Evolutionary conservation across 2,888 invertebrate genomes (phyloP).

Genomic region (Leptinotarsa juncta): DNA sequence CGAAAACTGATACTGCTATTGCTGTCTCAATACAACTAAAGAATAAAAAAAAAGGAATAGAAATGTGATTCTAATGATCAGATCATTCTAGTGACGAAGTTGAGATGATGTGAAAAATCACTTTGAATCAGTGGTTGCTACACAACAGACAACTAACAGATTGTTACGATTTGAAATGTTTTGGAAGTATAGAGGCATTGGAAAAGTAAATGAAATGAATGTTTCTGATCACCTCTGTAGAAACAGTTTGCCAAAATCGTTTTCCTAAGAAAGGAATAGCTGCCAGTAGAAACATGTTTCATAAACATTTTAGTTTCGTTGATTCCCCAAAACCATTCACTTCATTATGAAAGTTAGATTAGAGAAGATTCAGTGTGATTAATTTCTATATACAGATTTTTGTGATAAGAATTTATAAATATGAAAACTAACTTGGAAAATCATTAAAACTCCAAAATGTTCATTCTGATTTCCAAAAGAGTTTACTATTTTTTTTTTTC

Average conservation of each 20-base stretch:
- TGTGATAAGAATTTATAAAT: neutral
- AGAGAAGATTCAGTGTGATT: neutral
- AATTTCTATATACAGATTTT: neutral
- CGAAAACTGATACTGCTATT: constrained; percentile 47
- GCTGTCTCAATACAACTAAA: constrained; percentile 33
- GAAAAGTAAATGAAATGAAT: no score
- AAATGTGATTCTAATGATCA: neutral
- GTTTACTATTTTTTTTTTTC: neutral
- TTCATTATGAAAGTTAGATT: neutral
- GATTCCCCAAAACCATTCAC: neutral
- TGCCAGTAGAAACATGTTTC: neutral
- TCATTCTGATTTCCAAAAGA: neutral
- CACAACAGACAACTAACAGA: neutral
- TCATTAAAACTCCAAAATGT: neutral
- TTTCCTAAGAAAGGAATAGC: no score
- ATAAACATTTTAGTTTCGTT: neutral
- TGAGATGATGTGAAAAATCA: constrained; percentile 3
- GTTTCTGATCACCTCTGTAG: no score
- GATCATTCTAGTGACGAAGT: neutral
- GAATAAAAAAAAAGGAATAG: neutral
- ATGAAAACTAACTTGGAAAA: constrained; percentile 3
- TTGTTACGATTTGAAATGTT: no score
- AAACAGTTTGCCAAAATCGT: no score
- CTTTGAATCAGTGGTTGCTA: neutral
- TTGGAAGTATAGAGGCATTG: no score